Evolutionary conservation across 2,113 vertebrate species (phyloP).

Genomic region (Phalacrocorax brasilianus): DNA sequence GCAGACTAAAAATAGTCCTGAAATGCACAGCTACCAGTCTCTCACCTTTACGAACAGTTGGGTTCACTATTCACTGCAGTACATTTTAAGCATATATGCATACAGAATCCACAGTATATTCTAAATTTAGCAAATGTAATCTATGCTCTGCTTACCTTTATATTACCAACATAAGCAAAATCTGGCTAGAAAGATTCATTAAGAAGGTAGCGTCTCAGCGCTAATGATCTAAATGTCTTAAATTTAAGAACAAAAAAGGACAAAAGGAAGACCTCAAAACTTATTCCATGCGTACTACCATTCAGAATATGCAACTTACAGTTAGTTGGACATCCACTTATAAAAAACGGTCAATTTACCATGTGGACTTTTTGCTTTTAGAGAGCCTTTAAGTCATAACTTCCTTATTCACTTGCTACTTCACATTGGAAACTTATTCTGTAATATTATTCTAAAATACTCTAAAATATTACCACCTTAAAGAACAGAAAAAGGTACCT

Average conservation of each 20-base stretch:
- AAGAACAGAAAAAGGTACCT: background rate
- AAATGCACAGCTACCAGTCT: background rate
- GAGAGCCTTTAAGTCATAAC: background rate
- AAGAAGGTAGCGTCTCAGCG: background rate
- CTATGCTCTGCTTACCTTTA: background rate
- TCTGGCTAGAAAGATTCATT: background rate
- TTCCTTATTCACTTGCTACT: background rate
- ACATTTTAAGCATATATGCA: background rate
- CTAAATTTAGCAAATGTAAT: background rate
- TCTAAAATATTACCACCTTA: background rate
- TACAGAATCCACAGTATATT: background rate
- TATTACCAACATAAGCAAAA: background rate
- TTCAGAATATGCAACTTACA: background rate
- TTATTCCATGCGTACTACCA: accelerated
- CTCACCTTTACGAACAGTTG: background rate
- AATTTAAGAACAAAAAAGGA: background rate
- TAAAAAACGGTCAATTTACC: background rate
- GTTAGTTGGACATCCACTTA: background rate
- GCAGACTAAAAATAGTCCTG: background rate
- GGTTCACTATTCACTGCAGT: background rate
- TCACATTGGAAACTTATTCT: background rate
- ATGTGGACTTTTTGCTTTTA: background rate
- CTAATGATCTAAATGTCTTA: background rate
- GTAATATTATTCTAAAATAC: background rate
- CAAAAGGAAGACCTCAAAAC: background rate